Evolutionary conservation across 2,113 vertebrate species (phyloP).

Genomic region (Phaethon lepturus): DNA sequence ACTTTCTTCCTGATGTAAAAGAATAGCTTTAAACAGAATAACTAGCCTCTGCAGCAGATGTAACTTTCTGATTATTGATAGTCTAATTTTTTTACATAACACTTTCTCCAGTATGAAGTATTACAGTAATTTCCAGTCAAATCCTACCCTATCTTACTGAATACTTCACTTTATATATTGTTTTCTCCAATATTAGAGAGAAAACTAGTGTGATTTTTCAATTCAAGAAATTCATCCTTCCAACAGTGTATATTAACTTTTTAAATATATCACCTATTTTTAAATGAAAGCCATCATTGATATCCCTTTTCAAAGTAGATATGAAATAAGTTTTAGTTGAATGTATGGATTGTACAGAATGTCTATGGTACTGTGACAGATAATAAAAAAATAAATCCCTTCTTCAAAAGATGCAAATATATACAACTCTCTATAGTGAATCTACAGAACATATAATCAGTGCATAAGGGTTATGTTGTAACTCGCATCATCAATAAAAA

Average conservation of each 20-base stretch:
- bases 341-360: neutral
- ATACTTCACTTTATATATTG: neutral
- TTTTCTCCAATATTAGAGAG: neutral
- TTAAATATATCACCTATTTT: neutral
- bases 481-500: neutral
- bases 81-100: neutral
- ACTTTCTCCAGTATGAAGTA: neutral
- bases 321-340: neutral
- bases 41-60: neutral
- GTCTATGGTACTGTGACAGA: neutral
- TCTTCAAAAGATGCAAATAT: neutral
- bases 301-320: neutral
- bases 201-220: neutral
- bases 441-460: neutral
- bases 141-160: neutral
- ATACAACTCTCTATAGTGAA: neutral
- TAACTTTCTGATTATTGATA: neutral
- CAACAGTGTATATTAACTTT: neutral
- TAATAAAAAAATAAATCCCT: neutral
- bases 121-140: neutral
- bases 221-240: neutral
- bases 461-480: neutral
- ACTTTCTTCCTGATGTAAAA: neutral
- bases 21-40: neutral
- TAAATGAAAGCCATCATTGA: neutral